Percentiles rank a stretch among this genome's conserved stretches.
These are phyloP conservation scores for Romanogobio albipinnatus DNA, from an alignment of 2,113 vertebrate genomes.

Conservation along the genomic window DNA sequence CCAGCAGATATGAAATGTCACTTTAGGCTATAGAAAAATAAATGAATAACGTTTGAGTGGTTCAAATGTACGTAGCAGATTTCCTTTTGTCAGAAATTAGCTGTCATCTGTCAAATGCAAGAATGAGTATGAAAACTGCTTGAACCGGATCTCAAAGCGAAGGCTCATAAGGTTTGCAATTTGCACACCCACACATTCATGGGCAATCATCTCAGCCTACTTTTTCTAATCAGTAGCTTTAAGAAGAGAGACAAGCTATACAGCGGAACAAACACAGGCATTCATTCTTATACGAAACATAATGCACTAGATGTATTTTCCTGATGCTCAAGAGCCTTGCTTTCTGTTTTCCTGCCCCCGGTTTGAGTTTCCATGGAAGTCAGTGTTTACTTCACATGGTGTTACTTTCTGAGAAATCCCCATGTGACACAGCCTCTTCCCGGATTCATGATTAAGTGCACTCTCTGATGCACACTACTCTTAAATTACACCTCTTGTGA, in stretches of 20 bases:
- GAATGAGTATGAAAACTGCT: slow-evolving; percentile 42
- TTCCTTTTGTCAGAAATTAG: slow-evolving; percentile 22
- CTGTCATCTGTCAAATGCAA: slow-evolving; percentile 20
- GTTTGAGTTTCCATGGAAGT: slow-evolving; percentile 30
- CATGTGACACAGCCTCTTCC: not conserved
- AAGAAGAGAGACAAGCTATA: not conserved
- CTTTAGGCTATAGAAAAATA: not conserved
- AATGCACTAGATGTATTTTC: not conserved
- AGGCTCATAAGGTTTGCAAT: slow-evolving; percentile 14
- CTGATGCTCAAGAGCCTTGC: not conserved
- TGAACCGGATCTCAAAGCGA: not conserved
- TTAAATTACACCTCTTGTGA: slow-evolving; percentile 29
- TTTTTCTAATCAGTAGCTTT: slow-evolving; percentile 22
- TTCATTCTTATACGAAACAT: not conserved
- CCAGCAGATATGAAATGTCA: not conserved
- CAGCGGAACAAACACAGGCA: too few relatives aligned
- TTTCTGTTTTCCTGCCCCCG: not conserved
- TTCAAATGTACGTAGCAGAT: not conserved
- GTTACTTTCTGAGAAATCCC: slow-evolving; percentile 32
- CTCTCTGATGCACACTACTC: slow-evolving; percentile 6
- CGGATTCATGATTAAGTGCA: not conserved
- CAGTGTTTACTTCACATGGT: not conserved
- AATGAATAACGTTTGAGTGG: not conserved
- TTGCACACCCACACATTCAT: slow-evolving; percentile 23
- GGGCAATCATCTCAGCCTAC: slow-evolving; percentile 21